These are phyloP conservation scores for Himalopsyche tibetana DNA, from an alignment of 2,888 invertebrate genomes.

Conservation along the genomic window DNA sequence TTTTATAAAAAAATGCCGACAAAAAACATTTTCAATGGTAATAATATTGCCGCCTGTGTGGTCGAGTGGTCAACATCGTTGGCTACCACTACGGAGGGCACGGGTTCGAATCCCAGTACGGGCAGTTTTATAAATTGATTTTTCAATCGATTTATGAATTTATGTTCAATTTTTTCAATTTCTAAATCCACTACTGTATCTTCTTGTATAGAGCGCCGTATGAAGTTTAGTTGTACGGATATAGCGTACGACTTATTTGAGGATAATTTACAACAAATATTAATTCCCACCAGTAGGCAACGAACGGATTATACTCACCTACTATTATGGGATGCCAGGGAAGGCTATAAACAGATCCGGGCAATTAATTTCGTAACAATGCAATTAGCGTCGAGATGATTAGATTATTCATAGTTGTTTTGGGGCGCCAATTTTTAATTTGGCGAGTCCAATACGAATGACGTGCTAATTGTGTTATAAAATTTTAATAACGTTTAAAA, in stretches of 20 bases:
- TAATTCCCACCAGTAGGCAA: background rate
- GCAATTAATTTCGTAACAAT: conserved; percentile 27
- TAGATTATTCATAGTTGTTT: conserved; percentile 6
- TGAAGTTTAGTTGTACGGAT: background rate
- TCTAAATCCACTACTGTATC: background rate
- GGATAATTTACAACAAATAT: background rate
- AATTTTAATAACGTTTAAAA: too few relatives aligned
- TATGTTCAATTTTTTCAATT: too few relatives aligned
- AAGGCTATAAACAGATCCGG: background rate
- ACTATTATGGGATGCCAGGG: background rate
- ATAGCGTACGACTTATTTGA: conserved; percentile 6
- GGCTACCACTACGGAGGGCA: too few relatives aligned
- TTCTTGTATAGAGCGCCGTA: background rate
- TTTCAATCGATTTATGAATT: too few relatives aligned
- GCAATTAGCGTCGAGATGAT: background rate
- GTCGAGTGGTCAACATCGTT: too few relatives aligned
- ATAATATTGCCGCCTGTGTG: too few relatives aligned
- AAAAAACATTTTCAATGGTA: too few relatives aligned
- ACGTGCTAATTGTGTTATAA: too few relatives aligned
- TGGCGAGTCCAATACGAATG: too few relatives aligned
- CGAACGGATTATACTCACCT: background rate
- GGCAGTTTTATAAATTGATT: too few relatives aligned
- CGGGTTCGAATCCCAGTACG: too few relatives aligned
- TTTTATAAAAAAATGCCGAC: too few relatives aligned
- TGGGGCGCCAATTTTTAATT: background rate